Percentiles rank a stretch among this genome's conserved stretches.
Evolutionary conservation across 2,113 vertebrate genomes (phyloP).

Genomic region (Diphyllodes magnificus): DNA sequence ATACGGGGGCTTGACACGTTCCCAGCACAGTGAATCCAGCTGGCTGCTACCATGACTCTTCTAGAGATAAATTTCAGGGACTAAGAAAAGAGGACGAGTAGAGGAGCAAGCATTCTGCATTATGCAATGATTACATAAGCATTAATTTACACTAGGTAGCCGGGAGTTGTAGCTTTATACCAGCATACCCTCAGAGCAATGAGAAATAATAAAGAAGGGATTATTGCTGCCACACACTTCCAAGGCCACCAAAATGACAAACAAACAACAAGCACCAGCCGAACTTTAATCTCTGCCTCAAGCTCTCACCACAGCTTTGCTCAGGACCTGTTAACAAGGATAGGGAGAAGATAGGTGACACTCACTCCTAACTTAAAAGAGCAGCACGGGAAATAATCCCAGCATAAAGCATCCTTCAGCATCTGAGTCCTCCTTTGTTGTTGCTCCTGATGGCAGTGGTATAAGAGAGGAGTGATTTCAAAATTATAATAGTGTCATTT

Average conservation of each 20-base stretch:
- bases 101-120: constrained; percentile 35
- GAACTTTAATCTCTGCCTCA: neutral
- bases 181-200: constrained; percentile 1
- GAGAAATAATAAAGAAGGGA: constrained; percentile 20
- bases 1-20: neutral
- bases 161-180: constrained; percentile 40
- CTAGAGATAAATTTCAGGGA: constrained; percentile 22
- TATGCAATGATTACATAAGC: constrained; percentile 68
- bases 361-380: neutral
- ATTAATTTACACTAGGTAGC: constrained; percentile 56
- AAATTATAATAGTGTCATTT: neutral
- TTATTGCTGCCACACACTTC: neutral
- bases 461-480: neutral
- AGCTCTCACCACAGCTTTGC: neutral
- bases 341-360: neutral
- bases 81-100: constrained; percentile 49
- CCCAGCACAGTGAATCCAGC: neutral
- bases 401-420: neutral
- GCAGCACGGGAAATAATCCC: neutral
- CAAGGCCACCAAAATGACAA: constrained; percentile 32
- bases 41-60: constrained; percentile 15
- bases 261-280: neutral
- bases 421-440: neutral
- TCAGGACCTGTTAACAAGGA: neutral
- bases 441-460: neutral